phyloP scores from a whole-genome alignment of 2,888 invertebrate genomes.

The Argyresthia albistria region DNA sequence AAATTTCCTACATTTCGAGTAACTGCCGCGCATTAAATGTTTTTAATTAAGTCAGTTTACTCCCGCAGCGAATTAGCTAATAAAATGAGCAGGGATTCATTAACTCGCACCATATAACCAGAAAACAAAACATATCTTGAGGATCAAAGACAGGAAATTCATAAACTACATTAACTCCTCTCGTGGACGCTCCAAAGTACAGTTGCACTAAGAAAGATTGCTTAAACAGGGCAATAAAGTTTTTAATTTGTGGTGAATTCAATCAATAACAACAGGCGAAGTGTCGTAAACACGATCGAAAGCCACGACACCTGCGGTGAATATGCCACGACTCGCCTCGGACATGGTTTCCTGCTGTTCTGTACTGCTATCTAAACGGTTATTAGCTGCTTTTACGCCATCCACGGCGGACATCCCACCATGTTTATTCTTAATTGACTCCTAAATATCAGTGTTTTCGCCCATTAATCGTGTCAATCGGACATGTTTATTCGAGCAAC shows the following conservation, averaged over 20 bases:
- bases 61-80: neutral
- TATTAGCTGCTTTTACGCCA: conserved; percentile 60
- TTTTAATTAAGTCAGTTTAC: neutral
- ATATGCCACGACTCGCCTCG: conserved; percentile 32
- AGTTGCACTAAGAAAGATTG: conserved; percentile 13
- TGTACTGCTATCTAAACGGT: conserved; percentile 45
- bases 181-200: too few relatives aligned
- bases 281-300: conserved; percentile 42
- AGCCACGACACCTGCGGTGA: conserved; percentile 31
- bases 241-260: conserved; percentile 47
- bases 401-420: conserved; percentile 42
- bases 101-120: neutral
- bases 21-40: too few relatives aligned
- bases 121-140: neutral
- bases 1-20: too few relatives aligned
- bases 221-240: conserved; percentile 25
- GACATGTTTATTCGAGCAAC: conserved; percentile 53
- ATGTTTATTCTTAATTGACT: conserved; percentile 60
- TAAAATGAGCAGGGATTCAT: neutral
- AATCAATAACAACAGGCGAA: conserved; percentile 43
- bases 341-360: conserved; percentile 57
- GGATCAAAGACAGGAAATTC: too few relatives aligned
- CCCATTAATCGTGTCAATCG: conserved; percentile 52
- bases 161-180: too few relatives aligned
- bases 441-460: conserved; percentile 60